Conservation (phyloP, 2,888 invertebrate genomes). For the Caenorhabditis sulstoni region DNA sequence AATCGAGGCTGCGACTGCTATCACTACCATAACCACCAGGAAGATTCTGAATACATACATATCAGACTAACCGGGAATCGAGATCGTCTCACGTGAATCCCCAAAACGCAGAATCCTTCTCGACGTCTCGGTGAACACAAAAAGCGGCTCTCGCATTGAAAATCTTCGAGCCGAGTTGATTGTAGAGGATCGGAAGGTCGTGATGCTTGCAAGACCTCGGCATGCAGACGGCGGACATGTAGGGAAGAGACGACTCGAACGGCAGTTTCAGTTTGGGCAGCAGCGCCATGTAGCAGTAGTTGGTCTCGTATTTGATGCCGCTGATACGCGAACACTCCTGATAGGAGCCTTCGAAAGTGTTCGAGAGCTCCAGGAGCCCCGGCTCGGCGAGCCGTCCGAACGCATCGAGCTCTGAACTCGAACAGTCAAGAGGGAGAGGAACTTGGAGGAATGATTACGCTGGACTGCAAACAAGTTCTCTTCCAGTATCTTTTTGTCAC, state of each 20-base stretch:
- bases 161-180: slow-evolving; percentile 39
- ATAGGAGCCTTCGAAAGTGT: slow-evolving; percentile 36
- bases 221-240: slow-evolving; percentile 44
- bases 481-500: slow-evolving; percentile 17
- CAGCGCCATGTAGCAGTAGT: slow-evolving; percentile 48
- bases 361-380: slow-evolving; percentile 22
- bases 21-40: slow-evolving; percentile 22
- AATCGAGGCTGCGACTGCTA: slow-evolving; percentile 20
- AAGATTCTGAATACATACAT: slow-evolving; percentile 27
- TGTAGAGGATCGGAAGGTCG: slow-evolving; percentile 44
- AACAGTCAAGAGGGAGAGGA: no score
- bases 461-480: slow-evolving; percentile 35
- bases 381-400: slow-evolving; percentile 36
- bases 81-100: slow-evolving; percentile 36
- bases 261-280: slow-evolving; percentile 21
- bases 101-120: slow-evolving; percentile 48
- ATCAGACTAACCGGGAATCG: background rate
- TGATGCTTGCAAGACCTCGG: slow-evolving; percentile 45
- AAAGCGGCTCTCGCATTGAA: slow-evolving; percentile 20
- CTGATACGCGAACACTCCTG: slow-evolving; percentile 46
- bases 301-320: slow-evolving; percentile 47
- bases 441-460: slow-evolving; percentile 22
- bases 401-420: slow-evolving; percentile 38
- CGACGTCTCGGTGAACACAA: slow-evolving; percentile 36
- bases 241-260: slow-evolving; percentile 12